Base-by-base conservation (phyloP, 2,888 invertebrate genomes). In the Polia nebulosa region DNA sequence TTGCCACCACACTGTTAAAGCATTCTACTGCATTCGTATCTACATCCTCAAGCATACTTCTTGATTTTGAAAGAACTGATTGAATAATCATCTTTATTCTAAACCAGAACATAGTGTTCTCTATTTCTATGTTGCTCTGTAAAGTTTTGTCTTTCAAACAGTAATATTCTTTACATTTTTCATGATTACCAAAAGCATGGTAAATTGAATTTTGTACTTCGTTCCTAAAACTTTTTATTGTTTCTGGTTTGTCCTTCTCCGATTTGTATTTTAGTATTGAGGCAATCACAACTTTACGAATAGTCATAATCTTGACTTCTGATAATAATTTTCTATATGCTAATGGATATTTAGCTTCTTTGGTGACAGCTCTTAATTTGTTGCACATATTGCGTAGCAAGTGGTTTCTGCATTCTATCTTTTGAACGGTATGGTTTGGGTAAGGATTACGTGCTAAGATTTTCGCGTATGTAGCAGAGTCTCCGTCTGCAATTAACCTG, bases 1-100 rank as follows among this genome's bases (percentile, higher is more conserved):
- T 75, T 66, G 75, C 75, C 13, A 71, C 64, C 2, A 71, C 55
- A 52, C 71, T 71, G 32, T 71, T 62, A 22, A 53, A 60, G 20
- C 60, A 41, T 15, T 60, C 49, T 20, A 41, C 51, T 7, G 15
- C 5, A n/a, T 60, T 60, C 4, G 60, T 55, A 63, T 55, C 52
- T 29, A 52, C 61, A 41, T 61, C 61, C 20, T 61, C 52, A 52
- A n/a, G 36, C 39, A 60, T 15, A 20, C 51, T 60, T 39, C 15
- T 49, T 27, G 52, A 52, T 34, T 62, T 62, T 32, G 53, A 20
- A 2, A 15, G 2, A 11, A 62, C 1, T 32, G 52, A 62, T 22
- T 53, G 53, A 17, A 53, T 29, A 6, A 53, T 53, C 1, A 7
- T 44, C 20, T 62, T 41, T 32, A 62, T 53, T 41, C 61, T 29